These are phyloP conservation scores for Holothuria leucospilota DNA, from an alignment of 53 echinoderm and acorn worm species.

Conservation along the genomic window DNA sequence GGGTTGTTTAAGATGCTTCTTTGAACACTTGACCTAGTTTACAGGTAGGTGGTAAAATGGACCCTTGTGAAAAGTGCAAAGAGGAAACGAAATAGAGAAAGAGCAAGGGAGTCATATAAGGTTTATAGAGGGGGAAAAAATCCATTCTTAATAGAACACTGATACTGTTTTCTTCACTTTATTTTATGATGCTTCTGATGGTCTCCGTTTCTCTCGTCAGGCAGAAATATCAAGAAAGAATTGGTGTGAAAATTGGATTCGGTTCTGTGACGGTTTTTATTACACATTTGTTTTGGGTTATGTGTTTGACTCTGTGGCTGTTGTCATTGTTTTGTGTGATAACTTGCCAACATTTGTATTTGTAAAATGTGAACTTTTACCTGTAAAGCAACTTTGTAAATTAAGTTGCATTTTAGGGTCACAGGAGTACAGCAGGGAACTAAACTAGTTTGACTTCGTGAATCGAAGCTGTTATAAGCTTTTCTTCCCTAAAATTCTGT, in stretches of 20 bases:
- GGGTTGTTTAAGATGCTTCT: slow-evolving; percentile 46
- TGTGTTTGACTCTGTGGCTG: too few relatives aligned
- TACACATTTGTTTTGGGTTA: too few relatives aligned
- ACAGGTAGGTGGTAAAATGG: slow-evolving; percentile 46
- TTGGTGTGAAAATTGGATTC: slow-evolving; percentile 25
- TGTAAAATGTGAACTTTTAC: too few relatives aligned
- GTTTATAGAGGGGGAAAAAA: slow-evolving; percentile 10
- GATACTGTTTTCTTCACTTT: slow-evolving; percentile 41
- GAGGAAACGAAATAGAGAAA: background rate
- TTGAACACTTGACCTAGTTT: slow-evolving; percentile 36
- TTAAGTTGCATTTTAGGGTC: too few relatives aligned
- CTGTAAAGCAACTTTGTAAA: too few relatives aligned
- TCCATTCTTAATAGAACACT: slow-evolving; percentile 33
- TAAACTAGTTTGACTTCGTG: too few relatives aligned
- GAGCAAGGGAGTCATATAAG: background rate
- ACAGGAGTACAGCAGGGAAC: too few relatives aligned
- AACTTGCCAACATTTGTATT: too few relatives aligned
- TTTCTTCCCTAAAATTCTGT: too few relatives aligned
- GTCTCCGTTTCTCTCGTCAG: slow-evolving; percentile 26
- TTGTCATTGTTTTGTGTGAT: too few relatives aligned
- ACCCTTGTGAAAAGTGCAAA: slow-evolving; percentile 42
- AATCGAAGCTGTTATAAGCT: too few relatives aligned
- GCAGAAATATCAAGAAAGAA: slow-evolving; percentile 3
- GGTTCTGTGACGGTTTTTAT: too few relatives aligned
- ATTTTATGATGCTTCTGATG: slow-evolving; percentile 13